phyloP scores from a whole-genome alignment of 2,888 invertebrate species.

The Rhimphoctona megacephalus region DNA sequence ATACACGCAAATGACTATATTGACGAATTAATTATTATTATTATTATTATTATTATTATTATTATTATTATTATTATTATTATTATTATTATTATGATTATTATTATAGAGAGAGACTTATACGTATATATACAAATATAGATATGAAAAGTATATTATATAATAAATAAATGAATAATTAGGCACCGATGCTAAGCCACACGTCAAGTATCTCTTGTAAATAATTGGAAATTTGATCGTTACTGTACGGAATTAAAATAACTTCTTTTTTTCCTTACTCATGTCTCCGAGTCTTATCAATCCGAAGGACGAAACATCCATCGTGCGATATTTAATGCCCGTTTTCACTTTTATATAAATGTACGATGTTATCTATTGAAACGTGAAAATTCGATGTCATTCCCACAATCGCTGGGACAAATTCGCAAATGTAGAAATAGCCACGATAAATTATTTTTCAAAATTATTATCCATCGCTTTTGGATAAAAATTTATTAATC shows the following conservation, averaged over 20 bases:
- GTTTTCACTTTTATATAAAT: constrained; percentile 70
- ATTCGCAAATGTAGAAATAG: background rate
- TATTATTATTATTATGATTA: constrained; percentile 45
- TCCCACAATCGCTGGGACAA: constrained; percentile 16
- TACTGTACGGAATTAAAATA: constrained; percentile 26
- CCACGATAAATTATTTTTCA: background rate
- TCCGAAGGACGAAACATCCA: constrained; percentile 33
- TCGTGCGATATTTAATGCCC: constrained; percentile 48
- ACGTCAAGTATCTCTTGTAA: constrained; percentile 68
- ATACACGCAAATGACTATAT: constrained; percentile 44
- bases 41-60: no score
- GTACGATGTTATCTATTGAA: constrained; percentile 31
- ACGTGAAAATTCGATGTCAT: constrained; percentile 37
- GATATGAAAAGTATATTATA: constrained; percentile 46
- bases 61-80: constrained; percentile 34
- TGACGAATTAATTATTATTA: constrained; percentile 52
- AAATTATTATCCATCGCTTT: background rate
- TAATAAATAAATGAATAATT: constrained; percentile 34
- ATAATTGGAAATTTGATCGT: constrained; percentile 65
- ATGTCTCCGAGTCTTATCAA: background rate
- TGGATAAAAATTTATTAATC: no score
- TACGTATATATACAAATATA: constrained; percentile 59
- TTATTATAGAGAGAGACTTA: constrained; percentile 60
- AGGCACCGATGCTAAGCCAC: constrained; percentile 40
- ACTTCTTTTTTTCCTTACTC: constrained; percentile 29